Evolutionary conservation across 2,113 vertebrate species (phyloP).

Genomic region (Asarcornis scutulata): DNA sequence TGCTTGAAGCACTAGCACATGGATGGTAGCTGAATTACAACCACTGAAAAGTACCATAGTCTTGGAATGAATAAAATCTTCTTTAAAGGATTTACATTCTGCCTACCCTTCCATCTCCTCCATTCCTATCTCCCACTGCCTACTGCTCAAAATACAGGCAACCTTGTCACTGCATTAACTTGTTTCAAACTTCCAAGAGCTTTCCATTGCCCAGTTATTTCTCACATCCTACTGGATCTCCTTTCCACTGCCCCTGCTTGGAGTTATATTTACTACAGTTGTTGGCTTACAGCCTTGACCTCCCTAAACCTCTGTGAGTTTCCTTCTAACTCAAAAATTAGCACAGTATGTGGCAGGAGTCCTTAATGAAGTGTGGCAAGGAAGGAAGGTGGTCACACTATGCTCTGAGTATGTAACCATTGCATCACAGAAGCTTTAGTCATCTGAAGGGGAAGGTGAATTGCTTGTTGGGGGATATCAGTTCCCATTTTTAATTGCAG

Average conservation of each 20-base stretch:
- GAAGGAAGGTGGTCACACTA: not conserved
- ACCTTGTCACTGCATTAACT: not conserved
- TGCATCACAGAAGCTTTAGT: constrained; percentile 17
- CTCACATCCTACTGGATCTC: not conserved
- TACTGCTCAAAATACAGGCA: not conserved
- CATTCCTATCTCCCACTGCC: not conserved
- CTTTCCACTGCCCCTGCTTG: not conserved
- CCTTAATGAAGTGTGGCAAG: not conserved
- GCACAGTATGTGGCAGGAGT: not conserved
- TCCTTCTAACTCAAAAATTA: not conserved
- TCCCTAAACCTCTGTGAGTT: not conserved
- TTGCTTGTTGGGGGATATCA: constrained; percentile 35
- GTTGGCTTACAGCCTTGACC: not conserved
- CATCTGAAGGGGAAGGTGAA: constrained; percentile 31
- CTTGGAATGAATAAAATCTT: not conserved
- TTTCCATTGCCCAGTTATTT: not conserved
- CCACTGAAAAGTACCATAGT: not conserved
- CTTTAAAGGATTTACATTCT: not conserved
- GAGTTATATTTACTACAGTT: not conserved
- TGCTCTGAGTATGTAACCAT: not conserved
- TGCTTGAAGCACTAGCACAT: not conserved
- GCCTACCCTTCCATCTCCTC: not conserved
- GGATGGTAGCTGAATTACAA: not conserved
- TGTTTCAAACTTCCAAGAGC: not conserved
- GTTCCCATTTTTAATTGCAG: constrained; percentile 4